Percentiles rank a stretch among this genome's conserved stretches.
phyloP scores from a whole-genome alignment of 1,140 invertebrate species.

The Tetranychus urticae region DNA sequence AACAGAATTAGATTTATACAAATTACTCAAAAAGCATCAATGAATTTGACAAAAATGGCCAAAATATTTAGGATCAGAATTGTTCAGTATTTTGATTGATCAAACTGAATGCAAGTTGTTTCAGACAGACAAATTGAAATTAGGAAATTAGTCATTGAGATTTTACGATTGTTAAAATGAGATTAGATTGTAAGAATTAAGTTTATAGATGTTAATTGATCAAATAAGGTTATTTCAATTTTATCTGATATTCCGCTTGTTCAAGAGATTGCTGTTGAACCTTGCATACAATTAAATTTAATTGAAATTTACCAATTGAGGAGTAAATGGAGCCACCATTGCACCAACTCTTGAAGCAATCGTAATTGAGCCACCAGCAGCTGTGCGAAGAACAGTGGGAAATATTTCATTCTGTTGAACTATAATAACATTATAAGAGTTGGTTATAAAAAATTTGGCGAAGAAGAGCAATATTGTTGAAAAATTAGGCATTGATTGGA shows the following conservation, averaged over 20 bases:
- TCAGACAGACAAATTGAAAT: too few species aligned
- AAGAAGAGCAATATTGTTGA: constrained; percentile 42
- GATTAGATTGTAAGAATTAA: too few species aligned
- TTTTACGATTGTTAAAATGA: too few species aligned
- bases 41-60: background rate
- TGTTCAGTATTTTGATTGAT: too few species aligned
- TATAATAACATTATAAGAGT: constrained; percentile 45
- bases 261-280: too few species aligned
- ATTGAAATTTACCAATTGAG: constrained; percentile 22
- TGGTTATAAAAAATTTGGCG: constrained; percentile 54
- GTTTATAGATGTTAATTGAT: too few species aligned
- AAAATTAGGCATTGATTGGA: constrained; percentile 13
- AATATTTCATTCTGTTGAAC: constrained; percentile 37
- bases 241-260: too few species aligned
- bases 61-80: background rate
- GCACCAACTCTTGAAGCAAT: constrained; percentile 18
- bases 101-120: too few species aligned
- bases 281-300: background rate
- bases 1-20: background rate
- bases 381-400: constrained; percentile 32
- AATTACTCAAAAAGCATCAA: background rate
- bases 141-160: too few species aligned
- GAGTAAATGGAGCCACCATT: constrained; percentile 23
- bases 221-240: too few species aligned
- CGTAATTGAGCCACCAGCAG: constrained; percentile 18